These are phyloP conservation scores for Microcebus ravelobensis DNA, from an alignment of 2,113 vertebrate species.

Conservation along the genomic window DNA sequence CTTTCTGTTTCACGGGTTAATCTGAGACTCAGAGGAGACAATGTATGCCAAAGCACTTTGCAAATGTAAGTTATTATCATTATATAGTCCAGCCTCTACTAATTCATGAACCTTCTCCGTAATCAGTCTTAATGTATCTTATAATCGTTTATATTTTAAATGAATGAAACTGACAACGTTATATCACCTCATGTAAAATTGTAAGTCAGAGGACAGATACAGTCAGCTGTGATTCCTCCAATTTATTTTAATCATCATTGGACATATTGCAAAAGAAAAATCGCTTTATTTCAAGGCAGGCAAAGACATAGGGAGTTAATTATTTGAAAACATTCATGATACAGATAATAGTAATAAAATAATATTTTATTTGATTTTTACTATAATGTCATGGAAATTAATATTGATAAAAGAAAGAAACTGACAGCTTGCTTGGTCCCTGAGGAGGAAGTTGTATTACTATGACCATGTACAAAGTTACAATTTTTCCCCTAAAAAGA, in stretches of 20 bases:
- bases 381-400: background rate
- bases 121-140: slow-evolving; percentile 16
- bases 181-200: background rate
- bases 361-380: background rate
- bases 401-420: slow-evolving; percentile 1
- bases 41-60: background rate
- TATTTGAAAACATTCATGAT: slow-evolving; percentile 21
- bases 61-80: slow-evolving; percentile 7
- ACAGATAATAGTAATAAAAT: background rate
- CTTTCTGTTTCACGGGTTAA: background rate
- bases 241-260: slow-evolving; percentile 9
- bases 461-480: background rate
- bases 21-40: background rate
- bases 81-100: background rate
- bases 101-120: background rate
- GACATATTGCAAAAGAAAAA: background rate
- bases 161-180: background rate
- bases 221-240: background rate
- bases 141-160: slow-evolving; percentile 47
- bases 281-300: slow-evolving; percentile 1
- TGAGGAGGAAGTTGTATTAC: background rate
- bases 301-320: background rate
- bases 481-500: background rate
- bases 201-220: slow-evolving; percentile 1
- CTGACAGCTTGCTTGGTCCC: background rate